Conservation (phyloP, 2,113 vertebrate species). For the Haemorhous mexicanus region DNA sequence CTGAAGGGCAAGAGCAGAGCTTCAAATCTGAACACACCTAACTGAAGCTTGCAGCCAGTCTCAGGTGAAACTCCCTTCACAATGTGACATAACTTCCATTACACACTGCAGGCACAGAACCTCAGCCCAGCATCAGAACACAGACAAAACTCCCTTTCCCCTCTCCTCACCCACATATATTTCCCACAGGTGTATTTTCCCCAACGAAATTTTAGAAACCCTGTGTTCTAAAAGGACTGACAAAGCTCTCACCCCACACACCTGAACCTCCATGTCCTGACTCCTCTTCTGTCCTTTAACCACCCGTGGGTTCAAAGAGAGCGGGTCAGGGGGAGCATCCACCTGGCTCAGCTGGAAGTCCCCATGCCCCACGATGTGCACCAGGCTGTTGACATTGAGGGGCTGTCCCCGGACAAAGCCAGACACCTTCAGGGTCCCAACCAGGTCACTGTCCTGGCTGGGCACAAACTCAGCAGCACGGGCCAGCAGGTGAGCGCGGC, state of each 20-base stretch:
- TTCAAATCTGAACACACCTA: not conserved
- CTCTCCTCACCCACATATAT: too few relatives aligned
- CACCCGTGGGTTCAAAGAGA: constrained; percentile 74
- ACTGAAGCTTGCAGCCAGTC: not conserved
- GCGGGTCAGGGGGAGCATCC: constrained; percentile 85
- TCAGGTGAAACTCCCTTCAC: not conserved
- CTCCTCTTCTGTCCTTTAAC: constrained; percentile 66
- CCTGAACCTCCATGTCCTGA: constrained; percentile 78
- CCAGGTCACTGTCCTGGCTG: constrained; percentile 54
- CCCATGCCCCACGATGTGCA: constrained; percentile 90
- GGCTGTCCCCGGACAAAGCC: constrained; percentile 88
- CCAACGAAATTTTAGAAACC: not conserved
- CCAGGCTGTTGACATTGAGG: constrained; percentile 83
- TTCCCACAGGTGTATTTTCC: not conserved
- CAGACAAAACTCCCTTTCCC: not conserved
- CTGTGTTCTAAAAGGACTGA: fast-evolving
- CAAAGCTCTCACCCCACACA: not conserved
- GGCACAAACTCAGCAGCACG: constrained; percentile 78
- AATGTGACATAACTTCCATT: fast-evolving
- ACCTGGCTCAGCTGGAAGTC: constrained; percentile 95
- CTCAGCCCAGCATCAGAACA: not conserved
- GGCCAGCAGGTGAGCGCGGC: constrained; percentile 84
- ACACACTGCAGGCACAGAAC: not conserved
- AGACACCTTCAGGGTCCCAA: constrained; percentile 88
- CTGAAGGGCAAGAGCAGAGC: constrained; percentile 60